Conservation (phyloP, 2,113 vertebrate genomes). For the Protobothrops mucrosquamatus region DNA sequence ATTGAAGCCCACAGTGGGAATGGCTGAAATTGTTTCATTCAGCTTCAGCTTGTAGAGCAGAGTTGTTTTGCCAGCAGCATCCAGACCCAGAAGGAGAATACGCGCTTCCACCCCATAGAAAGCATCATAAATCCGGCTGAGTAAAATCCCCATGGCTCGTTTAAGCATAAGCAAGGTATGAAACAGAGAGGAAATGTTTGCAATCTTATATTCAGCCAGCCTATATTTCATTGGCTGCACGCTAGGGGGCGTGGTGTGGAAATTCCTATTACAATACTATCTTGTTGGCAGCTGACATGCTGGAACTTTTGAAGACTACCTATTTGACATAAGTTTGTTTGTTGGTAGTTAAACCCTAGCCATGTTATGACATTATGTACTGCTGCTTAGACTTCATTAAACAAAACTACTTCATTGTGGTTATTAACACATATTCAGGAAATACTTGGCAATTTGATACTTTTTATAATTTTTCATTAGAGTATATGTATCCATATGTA, state of each 20-base stretch:
- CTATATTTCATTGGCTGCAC: background rate
- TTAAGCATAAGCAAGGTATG: background rate
- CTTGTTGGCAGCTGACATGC: background rate
- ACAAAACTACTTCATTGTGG: background rate
- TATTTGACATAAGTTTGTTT: background rate
- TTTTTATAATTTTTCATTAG: background rate
- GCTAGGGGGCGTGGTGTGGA: background rate
- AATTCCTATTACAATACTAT: background rate
- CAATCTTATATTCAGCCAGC: background rate
- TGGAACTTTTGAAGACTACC: background rate
- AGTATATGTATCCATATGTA: background rate
- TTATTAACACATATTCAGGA: background rate
- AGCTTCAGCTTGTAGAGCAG: conserved; percentile 60
- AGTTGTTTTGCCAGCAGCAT: conserved; percentile 76
- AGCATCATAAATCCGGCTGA: conserved; percentile 19
- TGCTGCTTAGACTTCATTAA: background rate
- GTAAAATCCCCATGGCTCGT: conserved; percentile 29
- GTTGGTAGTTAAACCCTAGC: background rate
- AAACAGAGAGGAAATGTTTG: no score
- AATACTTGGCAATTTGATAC: background rate
- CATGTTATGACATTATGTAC: background rate
- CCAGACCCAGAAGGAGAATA: conserved; percentile 61
- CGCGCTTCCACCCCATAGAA: conserved; percentile 22
- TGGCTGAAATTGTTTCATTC: conserved; percentile 25
- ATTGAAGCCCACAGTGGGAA: conserved; percentile 46